Evolutionary conservation across 2,113 vertebrate species (phyloP), one percentile per base, ranked within the genome.

Genomic region (Semnornis frantzii): DNA sequence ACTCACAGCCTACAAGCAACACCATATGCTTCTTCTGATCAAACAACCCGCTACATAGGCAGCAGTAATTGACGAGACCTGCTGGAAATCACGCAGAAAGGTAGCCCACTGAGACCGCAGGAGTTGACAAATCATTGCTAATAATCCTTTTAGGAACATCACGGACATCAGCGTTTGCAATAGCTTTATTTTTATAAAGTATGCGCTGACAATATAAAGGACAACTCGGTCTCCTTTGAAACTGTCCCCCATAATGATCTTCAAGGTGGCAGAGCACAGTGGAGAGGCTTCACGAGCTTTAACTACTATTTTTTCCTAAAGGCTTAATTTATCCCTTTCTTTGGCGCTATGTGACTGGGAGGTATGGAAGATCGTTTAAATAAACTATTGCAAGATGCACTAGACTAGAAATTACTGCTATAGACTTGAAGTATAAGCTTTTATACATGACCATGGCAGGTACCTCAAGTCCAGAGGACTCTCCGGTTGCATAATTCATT

Each of bases 11-110:
- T 97, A 96, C 98, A 96, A 98, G 98, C 93, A 93, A 78, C 97
- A 97, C 98, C 98, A 98, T 98, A 98, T 98, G 98, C 97, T 98
- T 87, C 94, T 94, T 95, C 97, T 98, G 98, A 98, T 98, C 98
- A 97, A 97, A 97, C 97, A 97, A 96, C 96, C 91, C 97, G 98
- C 97, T 95, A 97, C 98, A 97, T 95, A 86, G 96, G 97, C 97
- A 91, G 87, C 77, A 89, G 97, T 99, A 99, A 99, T 98, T 98
- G 98, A 97, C 94, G 97, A 96, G 96, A 97, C 96, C 97, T 73
- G 96, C 97, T 96, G 95, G 97, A 97, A 98, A 98, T 98, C 98
- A 99, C 98, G 98, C 97, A 97, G 97, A 95, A 95, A 97, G 97
- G 97, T 95, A 97, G 97, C 98, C 98, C 81, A 96, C 97, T 92